Evolutionary conservation across 1,140 invertebrate species (phyloP).

Genomic region (Heliconius melpomene): DNA sequence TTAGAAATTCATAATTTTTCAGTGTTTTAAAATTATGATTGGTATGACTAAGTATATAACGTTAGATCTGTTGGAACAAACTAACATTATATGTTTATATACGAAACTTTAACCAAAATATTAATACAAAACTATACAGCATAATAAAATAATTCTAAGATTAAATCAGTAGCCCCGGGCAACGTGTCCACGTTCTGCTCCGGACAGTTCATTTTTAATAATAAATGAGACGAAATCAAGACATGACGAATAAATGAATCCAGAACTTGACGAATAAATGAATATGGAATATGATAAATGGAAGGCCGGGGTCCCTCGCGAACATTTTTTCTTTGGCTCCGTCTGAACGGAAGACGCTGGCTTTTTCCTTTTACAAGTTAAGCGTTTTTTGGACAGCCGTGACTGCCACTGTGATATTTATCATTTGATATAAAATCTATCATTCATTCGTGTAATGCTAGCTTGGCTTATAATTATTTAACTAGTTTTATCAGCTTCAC

Average conservation of each 20-base stretch:
- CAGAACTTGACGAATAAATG: conserved; percentile 81
- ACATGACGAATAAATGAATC: conserved; percentile 83
- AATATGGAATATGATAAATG: conserved; percentile 82
- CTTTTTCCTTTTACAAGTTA: conserved; percentile 81
- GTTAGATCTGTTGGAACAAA: too few relatives aligned
- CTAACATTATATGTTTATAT: too few relatives aligned
- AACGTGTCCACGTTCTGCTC: conserved; percentile 71
- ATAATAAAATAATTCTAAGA: conserved; percentile 74
- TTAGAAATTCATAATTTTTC: background rate
- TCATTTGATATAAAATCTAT: conserved; percentile 75
- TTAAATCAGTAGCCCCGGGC: conserved; percentile 74
- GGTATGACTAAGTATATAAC: too few relatives aligned
- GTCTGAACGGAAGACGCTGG: conserved; percentile 78
- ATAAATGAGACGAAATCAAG: conserved; percentile 82
- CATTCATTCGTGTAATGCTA: conserved; percentile 54
- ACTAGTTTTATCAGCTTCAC: background rate
- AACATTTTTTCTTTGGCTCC: conserved; percentile 79
- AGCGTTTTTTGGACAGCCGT: conserved; percentile 77
- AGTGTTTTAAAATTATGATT: background rate
- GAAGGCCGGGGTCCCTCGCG: conserved; percentile 74
- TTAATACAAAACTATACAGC: conserved; percentile 48
- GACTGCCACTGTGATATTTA: conserved; percentile 75
- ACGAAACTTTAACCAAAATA: too few relatives aligned
- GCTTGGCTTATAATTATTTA: background rate
- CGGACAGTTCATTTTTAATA: conserved; percentile 83